These are phyloP conservation scores for Semnornis frantzii DNA, from an alignment of 2,113 vertebrate species.

Conservation along the genomic window DNA sequence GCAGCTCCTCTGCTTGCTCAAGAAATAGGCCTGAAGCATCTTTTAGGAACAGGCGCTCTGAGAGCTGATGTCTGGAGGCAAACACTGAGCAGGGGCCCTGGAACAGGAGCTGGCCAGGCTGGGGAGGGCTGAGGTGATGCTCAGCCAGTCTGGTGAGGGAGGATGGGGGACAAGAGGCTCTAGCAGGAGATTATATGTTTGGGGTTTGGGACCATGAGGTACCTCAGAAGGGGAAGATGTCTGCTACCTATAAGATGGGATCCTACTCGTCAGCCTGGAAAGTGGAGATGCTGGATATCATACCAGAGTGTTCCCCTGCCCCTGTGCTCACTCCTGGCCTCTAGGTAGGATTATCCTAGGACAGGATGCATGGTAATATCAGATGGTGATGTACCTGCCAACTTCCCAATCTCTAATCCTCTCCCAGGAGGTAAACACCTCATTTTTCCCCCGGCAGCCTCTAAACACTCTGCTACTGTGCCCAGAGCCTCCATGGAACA, in stretches of 20 bases:
- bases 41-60: not conserved
- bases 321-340: not conserved
- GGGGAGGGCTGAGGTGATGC: not conserved
- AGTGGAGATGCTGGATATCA: not conserved
- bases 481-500: not conserved
- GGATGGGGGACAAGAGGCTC: rapidly evolving
- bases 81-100: too few relatives aligned
- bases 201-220: not conserved
- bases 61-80: not conserved
- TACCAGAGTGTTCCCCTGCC: not conserved
- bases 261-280: not conserved
- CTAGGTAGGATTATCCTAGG: too few relatives aligned
- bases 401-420: not conserved
- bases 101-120: not conserved
- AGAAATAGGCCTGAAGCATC: not conserved
- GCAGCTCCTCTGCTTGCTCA: not conserved
- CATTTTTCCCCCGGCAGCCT: not conserved
- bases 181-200: not conserved
- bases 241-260: not conserved
- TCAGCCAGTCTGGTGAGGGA: not conserved
- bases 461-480: not conserved
- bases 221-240: not conserved
- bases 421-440: not conserved
- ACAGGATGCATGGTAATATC: not conserved
- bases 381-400: not conserved